A percentile compares a stretch with the other conserved stretches of the same genome.
These are phyloP conservation scores for Labroides dimidiatus DNA, from an alignment of 2,797 vertebrate species.

Conservation along the genomic window DNA sequence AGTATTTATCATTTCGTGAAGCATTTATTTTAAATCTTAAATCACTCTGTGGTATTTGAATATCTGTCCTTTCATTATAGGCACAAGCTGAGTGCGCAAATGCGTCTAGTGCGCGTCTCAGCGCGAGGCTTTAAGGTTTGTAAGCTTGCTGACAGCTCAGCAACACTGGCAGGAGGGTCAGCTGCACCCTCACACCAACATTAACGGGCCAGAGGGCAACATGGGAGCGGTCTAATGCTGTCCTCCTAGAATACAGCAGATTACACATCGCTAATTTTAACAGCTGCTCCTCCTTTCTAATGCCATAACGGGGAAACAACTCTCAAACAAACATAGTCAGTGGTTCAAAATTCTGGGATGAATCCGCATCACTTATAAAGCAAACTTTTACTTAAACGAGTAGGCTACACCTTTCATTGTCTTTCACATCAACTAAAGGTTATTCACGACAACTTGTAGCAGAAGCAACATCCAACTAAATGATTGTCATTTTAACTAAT, in stretches of 20 bases:
- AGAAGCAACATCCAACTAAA: not conserved
- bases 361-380: not conserved
- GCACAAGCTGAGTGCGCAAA: constrained; percentile 25
- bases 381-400: constrained; percentile 16
- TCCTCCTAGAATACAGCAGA: constrained; percentile 56
- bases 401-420: not conserved
- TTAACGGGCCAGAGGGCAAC: constrained; percentile 48
- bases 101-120: constrained; percentile 41
- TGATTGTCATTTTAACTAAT: constrained; percentile 33
- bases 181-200: constrained; percentile 47
- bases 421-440: not conserved
- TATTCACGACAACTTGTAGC: not conserved
- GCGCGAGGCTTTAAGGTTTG: constrained; percentile 64
- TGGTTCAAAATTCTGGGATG: not conserved
- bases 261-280: constrained; percentile 63
- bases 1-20: not conserved
- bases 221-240: constrained; percentile 38
- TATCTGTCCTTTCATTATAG: not conserved
- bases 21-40: not conserved
- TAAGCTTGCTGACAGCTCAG: constrained; percentile 72
- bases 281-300: constrained; percentile 27
- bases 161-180: constrained; percentile 55
- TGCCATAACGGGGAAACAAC: not conserved
- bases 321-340: not conserved
- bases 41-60: not conserved